phyloP scores from a whole-genome alignment of 2,888 invertebrate species.

The Chymomyza procnemis region DNA sequence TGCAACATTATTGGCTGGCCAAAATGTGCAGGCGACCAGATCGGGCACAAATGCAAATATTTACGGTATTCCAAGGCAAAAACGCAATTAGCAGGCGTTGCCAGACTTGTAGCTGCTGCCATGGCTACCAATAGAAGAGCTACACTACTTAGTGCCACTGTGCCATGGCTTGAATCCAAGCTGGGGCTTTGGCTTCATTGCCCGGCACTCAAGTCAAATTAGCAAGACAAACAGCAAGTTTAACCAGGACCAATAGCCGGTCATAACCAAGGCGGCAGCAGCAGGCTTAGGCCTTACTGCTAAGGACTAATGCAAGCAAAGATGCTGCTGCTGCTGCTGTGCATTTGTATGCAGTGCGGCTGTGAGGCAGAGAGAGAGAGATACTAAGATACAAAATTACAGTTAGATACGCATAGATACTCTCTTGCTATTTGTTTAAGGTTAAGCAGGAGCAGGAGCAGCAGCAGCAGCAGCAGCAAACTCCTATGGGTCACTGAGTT shows the following conservation, averaged over 20 bases:
- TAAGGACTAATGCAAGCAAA: background rate
- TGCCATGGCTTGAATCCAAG: background rate
- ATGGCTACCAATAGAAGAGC: background rate
- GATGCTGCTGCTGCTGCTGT: background rate
- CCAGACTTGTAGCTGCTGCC: background rate
- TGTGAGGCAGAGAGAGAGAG: constrained; percentile 6
- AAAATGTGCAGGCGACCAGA: background rate
- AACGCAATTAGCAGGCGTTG: constrained; percentile 37
- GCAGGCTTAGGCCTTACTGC: no score
- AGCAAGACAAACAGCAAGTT: constrained; percentile 19
- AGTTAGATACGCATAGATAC: no score
- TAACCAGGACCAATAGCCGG: constrained; percentile 7
- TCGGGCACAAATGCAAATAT: constrained; percentile 21
- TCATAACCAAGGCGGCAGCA: no score
- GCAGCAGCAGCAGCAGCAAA: background rate
- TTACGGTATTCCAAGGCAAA: constrained; percentile 25
- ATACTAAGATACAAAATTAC: constrained; percentile 12
- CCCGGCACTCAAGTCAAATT: constrained; percentile 30
- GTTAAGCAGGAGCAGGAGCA: background rate
- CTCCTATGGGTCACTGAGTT: background rate
- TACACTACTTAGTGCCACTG: background rate
- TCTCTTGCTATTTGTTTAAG: background rate
- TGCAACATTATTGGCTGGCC: background rate
- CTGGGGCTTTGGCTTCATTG: background rate
- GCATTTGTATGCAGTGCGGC: background rate